These are phyloP conservation scores for Raja brachyura DNA, from an alignment of 2,113 vertebrate species.

Conservation along the genomic window DNA sequence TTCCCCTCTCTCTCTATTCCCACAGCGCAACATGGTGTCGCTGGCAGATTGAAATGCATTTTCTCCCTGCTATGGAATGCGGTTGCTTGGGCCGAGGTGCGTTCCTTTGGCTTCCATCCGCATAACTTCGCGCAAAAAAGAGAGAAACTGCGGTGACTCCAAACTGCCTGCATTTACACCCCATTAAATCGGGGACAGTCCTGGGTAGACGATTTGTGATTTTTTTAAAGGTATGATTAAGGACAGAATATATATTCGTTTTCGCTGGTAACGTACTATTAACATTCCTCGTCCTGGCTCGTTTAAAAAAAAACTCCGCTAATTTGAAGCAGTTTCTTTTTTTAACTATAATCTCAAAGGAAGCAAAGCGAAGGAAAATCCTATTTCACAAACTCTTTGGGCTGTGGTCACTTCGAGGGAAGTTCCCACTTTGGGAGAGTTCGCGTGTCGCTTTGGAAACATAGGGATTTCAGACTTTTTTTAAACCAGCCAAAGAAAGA, in stretches of 20 bases:
- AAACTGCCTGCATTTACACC: background rate
- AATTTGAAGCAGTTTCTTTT: background rate
- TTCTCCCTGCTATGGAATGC: conserved; percentile 51
- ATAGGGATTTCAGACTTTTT: background rate
- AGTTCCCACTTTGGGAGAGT: background rate
- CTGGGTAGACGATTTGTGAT: background rate
- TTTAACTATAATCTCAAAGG: background rate
- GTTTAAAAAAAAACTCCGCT: background rate
- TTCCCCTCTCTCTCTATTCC: background rate
- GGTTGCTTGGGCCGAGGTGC: conserved; percentile 42
- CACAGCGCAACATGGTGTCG: background rate
- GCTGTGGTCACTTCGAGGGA: background rate
- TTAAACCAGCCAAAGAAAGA: background rate
- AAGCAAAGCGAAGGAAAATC: background rate
- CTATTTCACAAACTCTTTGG: background rate
- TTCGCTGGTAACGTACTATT: background rate
- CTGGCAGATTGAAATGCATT: conserved; percentile 40
- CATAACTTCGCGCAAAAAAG: background rate
- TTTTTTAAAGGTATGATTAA: background rate
- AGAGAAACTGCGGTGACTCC: background rate
- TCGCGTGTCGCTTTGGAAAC: background rate
- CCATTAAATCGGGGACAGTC: conserved; percentile 5
- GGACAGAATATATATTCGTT: background rate
- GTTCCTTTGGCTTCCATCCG: conserved; percentile 42
- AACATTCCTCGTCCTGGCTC: background rate